Base-by-base conservation (phyloP, 2,797 vertebrate species). In the Pangasius larnaudii region DNA sequence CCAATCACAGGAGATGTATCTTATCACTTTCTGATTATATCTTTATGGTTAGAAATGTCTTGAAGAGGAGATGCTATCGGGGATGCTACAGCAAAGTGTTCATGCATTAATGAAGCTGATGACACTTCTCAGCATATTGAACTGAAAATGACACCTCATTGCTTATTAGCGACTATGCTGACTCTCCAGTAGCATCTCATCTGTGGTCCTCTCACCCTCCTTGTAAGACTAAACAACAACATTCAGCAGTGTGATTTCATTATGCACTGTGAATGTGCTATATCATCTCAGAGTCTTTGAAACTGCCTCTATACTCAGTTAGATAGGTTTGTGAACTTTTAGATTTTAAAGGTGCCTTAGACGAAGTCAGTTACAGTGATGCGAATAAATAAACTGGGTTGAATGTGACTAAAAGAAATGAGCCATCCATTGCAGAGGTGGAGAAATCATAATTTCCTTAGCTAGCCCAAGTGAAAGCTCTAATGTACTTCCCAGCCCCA, bases 131-230 rank as follows among this genome's bases (percentile, higher is more conserved):
- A 84, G 71, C 33, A 63, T 78, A 58, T 84, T 78, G 72, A 79
- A 72, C 80, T 1, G 81, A 36, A 75, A 72, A 58, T 84, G 27
- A 88, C 65, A 75, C 72, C 61, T 88, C 33, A 4, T 46, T 24
- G 56, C 87, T 88, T 83, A 79, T 88, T 85, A 79, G 82, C 33
- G 33, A 79, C 71, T 69, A 2, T 58, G 81, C 59, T 69, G 59
- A 85, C 78, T 78, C 51, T 84, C 24, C 59, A 77, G 63, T 67
- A 84, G 9, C 5, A 2, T 56, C 58, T 84, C 58, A 58, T 78
- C 82, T 42, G 82, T 78, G 80, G 30, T 77, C 56, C 49, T 84
- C 46, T 78, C 58, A 49, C 58, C 13, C 30, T 51, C 67, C 86
- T 46, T 75, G 69, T 59, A 59, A 59, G 22, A 87, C 39, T 75